Evolutionary conservation across 1,140 invertebrate species (phyloP).

Genomic region (Temnothorax curvispinosus): DNA sequence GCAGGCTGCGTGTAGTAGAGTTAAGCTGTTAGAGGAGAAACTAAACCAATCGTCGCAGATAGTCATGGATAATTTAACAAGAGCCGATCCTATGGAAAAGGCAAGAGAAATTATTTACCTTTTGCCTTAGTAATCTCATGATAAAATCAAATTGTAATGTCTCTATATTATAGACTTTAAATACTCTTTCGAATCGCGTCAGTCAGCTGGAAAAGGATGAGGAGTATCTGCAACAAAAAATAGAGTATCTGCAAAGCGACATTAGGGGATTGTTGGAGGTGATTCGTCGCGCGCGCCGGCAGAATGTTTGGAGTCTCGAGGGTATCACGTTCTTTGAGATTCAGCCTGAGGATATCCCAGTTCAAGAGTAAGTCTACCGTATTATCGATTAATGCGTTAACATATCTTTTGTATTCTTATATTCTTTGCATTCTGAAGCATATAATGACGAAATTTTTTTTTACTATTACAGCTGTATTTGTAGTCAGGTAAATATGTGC

Average conservation of each 20-base stretch:
- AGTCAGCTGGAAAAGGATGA: slow-evolving; percentile 76
- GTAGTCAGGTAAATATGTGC: slow-evolving; percentile 77
- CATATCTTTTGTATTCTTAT: background rate
- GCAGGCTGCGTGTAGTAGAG: slow-evolving; percentile 85
- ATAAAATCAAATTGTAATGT: background rate
- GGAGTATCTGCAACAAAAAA: slow-evolving; percentile 73
- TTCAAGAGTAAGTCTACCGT: slow-evolving; percentile 75
- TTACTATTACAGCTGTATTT: slow-evolving; percentile 76
- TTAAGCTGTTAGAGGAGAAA: slow-evolving; percentile 86
- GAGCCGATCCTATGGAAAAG: slow-evolving; percentile 76
- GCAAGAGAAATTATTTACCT: slow-evolving; percentile 60
- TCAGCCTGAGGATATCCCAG: slow-evolving; percentile 75
- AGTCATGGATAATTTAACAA: slow-evolving; percentile 77
- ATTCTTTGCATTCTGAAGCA: background rate
- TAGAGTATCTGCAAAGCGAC: slow-evolving; percentile 81
- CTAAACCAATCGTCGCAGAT: slow-evolving; percentile 81
- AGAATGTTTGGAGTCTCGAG: slow-evolving; percentile 81
- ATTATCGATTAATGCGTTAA: background rate
- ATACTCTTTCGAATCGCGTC: slow-evolving; percentile 77
- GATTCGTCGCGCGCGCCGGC: slow-evolving; percentile 78
- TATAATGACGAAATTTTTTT: slow-evolving; percentile 38
- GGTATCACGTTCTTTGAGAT: slow-evolving; percentile 80
- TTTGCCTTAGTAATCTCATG: background rate
- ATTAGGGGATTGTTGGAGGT: slow-evolving; percentile 81
- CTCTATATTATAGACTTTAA: slow-evolving; percentile 73